Percentiles rank a stretch among this genome's conserved stretches.
Evolutionary conservation across 2,113 vertebrate species (phyloP).

Genomic region (Limnothrissa miodon): DNA sequence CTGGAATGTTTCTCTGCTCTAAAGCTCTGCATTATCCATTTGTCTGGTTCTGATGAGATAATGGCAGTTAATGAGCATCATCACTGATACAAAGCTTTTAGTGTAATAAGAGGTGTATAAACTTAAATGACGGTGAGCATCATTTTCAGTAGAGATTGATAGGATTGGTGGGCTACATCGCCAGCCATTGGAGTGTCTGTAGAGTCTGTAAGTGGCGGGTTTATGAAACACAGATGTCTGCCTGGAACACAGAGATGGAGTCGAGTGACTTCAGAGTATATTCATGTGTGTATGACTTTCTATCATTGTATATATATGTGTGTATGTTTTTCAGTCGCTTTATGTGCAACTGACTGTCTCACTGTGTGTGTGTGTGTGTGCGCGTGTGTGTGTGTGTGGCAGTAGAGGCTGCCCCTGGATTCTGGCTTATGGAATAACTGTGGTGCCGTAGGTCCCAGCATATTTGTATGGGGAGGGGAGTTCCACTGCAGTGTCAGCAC

Average conservation of each 20-base stretch:
- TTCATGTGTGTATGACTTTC: not conserved
- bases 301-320: not conserved
- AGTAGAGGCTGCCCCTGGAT: not conserved
- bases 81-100: not conserved
- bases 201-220: not conserved
- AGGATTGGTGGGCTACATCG: not conserved
- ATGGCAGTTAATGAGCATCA: not conserved
- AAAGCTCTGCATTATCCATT: not conserved
- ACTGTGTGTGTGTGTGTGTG: not conserved
- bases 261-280: not conserved
- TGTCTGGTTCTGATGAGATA: not conserved
- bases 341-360: not conserved
- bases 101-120: not conserved
- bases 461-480: slow-evolving; percentile 5
- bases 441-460: not conserved
- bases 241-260: not conserved
- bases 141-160: slow-evolving; percentile 30
- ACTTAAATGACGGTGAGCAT: not conserved
- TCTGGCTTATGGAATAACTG: not conserved
- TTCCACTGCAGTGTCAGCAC: not conserved
- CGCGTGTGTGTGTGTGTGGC: slow-evolving; percentile 11
- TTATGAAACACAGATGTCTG: slow-evolving; percentile 53
- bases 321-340: not conserved
- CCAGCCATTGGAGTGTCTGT: slow-evolving; percentile 4
- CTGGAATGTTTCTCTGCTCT: not conserved